Base-by-base conservation (phyloP, 2,888 invertebrate genomes). In the Cosmia pyralina region DNA sequence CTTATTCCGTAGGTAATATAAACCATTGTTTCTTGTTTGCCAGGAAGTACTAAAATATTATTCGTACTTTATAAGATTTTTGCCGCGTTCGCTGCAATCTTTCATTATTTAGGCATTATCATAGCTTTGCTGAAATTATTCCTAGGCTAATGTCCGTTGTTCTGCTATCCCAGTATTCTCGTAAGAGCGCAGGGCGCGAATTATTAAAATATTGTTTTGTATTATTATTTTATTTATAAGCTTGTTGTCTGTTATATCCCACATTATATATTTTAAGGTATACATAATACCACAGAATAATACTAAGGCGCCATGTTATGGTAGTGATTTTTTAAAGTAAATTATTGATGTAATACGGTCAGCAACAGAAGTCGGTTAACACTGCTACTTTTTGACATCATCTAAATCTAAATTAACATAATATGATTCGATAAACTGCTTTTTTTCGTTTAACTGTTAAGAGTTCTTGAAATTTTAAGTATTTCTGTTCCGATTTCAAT, bases 41-140 rank as follows among this genome's bases (percentile, higher is more conserved):
- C 19, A 52, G 69, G 13, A 57, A 65, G 8, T 50, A 81, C 15
- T 57, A 69, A 62, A 44, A 69, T 62, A 75, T 58, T 69, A 80
- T 81, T 66, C 17, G 41, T 48, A 46, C 19, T 28, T 28, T 81
- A 63, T 66, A 53, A 69, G 11, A 60, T 55, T 55, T 67, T 46
- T 38, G 7, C 53, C 2, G 28, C 58, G 28, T 69, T 22, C 15
- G 50, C 55, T 67, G 62, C 69, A 77, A 71, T 79, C 77, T 82
- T 71, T 82, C 71, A 81, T 77, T 71, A 80, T 76, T 50, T 50
- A 55, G 63, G 77, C 50, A 67, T 81, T 76, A 81, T 41, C 58
- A 55, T 64, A 52, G 72, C 63, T 71, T 79, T 82, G 48, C 55
- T 81, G 55, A 64, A 76, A 64, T 81, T 52, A 79, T 81, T 77